Base-by-base conservation (phyloP, 2,888 invertebrate species). In the Octodonta nipae region DNA sequence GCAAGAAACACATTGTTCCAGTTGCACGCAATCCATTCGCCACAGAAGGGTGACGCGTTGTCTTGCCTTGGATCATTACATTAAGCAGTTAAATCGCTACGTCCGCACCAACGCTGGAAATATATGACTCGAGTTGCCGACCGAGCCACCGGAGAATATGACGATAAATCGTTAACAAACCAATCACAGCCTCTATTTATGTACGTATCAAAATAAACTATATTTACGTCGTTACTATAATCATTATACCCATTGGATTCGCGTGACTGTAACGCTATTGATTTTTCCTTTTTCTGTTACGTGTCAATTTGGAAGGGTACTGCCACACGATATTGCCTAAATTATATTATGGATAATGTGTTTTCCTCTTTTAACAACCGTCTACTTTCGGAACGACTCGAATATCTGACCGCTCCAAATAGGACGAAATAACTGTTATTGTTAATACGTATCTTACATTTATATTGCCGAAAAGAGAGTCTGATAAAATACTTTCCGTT, bases 281-380 rank as follows among this genome's bases (percentile, higher is more conserved):
- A 45, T 45, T 47, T 47, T 47, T 44, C 37, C 43, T 37, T 37
- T 36, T 22, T 46, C 40, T 31, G 37, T 45, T 45, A 47, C 43
- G 45, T 47, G 45, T 47, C 46, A 47, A 47, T 47, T 45, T 39
- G 43, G 33, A 39, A 35, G 40, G 41, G 41, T 41, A 38, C 38
- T 38, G 42, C 45, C 38, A 43, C 44, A 44, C 40, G 43, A 43
- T 42, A 44, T 45, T 45, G 43, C 32, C 40, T 33, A 36, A 45
- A 46, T 40, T 40, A 40, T 44, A 37, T 38, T 43, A 44, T 36
- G 36, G 32, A 14, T 34, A 30, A 29, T 15, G 16, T n/a, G n/a
- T n/a, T n/a, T n/a, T n/a, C n/a, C n/a, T n/a, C n/a, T n/a, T n/a
- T n/a, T n/a, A n/a, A n/a, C n/a, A n/a, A n/a, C n/a, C n/a, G n/a